Percentiles rank a stretch among this genome's conserved stretches.
phyloP scores from a whole-genome alignment of 1,140 invertebrate genomes.

The Atta colombica region DNA sequence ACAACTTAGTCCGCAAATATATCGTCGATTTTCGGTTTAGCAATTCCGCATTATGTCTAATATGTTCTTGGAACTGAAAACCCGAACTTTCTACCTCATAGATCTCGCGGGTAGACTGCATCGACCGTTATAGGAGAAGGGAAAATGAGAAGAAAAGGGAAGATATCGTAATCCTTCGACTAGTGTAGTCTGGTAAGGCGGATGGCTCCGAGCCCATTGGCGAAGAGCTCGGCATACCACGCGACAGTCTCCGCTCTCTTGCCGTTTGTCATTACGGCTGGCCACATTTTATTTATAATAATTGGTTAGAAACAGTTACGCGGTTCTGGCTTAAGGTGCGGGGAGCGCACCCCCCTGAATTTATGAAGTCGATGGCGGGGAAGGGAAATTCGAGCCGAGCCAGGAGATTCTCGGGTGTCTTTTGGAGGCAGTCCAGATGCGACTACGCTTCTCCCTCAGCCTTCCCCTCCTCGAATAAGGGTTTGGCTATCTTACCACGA shows the following conservation, averaged over 20 bases:
- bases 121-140: constrained; percentile 41
- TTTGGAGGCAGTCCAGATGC: constrained; percentile 83
- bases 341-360: constrained; percentile 68
- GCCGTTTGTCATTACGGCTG: constrained; percentile 83
- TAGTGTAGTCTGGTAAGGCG: constrained; percentile 63
- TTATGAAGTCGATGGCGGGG: constrained; percentile 80
- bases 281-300: constrained; percentile 85
- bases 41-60: constrained; percentile 54
- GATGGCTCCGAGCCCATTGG: constrained; percentile 80
- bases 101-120: constrained; percentile 65
- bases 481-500: constrained; percentile 82
- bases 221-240: constrained; percentile 71
- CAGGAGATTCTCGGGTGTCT: constrained; percentile 80
- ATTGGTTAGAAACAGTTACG: constrained; percentile 85
- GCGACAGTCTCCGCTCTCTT: constrained; percentile 60
- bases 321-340: constrained; percentile 76
- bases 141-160: constrained; percentile 65
- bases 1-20: constrained; percentile 44
- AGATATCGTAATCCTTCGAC: constrained; percentile 63
- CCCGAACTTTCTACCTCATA: constrained; percentile 64
- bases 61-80: constrained; percentile 55
- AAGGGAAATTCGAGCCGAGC: constrained; percentile 64
- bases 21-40: constrained; percentile 40
- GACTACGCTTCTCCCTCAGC: constrained; percentile 66
- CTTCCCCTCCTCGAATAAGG: constrained; percentile 72